Percentiles rank a stretch among this genome's conserved stretches.
Evolutionary conservation across 2,113 vertebrate species (phyloP).

Genomic region (Poeciliopsis occidentalis): DNA sequence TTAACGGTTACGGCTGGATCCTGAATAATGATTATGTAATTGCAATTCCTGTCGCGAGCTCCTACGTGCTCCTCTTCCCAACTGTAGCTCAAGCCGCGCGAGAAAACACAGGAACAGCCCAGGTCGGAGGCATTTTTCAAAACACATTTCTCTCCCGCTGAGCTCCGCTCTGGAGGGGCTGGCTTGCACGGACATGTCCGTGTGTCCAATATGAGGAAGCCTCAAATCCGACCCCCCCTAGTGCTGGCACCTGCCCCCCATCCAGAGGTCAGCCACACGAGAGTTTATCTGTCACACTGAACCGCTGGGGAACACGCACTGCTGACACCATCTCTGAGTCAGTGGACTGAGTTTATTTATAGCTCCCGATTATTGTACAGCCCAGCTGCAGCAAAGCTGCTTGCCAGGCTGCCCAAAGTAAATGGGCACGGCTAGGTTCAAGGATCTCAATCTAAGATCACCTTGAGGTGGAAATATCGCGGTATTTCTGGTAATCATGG

Average conservation of each 20-base stretch:
- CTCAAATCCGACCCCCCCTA: background rate
- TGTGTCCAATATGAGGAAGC: background rate
- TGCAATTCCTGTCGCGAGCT: conserved; percentile 21
- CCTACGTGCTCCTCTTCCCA: conserved; percentile 26
- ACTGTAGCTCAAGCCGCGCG: background rate
- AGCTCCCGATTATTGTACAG: conserved; percentile 62
- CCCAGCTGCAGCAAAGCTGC: conserved; percentile 44
- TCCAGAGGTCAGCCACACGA: conserved; percentile 61
- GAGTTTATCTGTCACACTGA: conserved; percentile 57
- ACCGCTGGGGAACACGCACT: conserved; percentile 51
- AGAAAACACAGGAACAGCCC: conserved; percentile 4
- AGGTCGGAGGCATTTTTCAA: background rate
- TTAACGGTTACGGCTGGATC: conserved; percentile 31
- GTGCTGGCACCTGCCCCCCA: conserved; percentile 54
- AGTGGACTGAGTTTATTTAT: conserved; percentile 74
- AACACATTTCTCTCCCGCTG: background rate
- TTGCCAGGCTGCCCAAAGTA: background rate
- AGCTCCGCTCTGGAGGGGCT: background rate
- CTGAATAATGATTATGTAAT: conserved; percentile 67
- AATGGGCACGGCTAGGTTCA: background rate
- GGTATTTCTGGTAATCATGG: background rate
- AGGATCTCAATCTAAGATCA: background rate
- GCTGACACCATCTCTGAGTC: conserved; percentile 71
- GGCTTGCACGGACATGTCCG: conserved; percentile 34
- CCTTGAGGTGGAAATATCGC: background rate